Base-by-base conservation (phyloP, 2,888 invertebrate genomes). In the Eupithecia insigniata region DNA sequence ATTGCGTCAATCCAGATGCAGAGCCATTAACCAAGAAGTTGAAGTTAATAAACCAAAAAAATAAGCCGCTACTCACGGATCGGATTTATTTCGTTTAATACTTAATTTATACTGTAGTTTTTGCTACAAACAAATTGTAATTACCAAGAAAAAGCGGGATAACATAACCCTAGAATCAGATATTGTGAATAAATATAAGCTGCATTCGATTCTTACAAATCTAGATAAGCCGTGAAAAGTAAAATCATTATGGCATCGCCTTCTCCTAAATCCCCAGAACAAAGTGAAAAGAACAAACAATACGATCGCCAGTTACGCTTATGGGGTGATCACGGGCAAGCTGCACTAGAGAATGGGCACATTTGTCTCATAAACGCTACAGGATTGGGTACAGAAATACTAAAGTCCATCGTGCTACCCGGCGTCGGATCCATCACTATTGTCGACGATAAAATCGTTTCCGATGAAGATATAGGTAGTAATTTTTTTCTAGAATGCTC, bases 241-340 rank as follows among this genome's bases (percentile, higher is more conserved):
- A 74, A 77, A 66, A 68, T 30, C 66, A 80, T 32, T 70, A 96
- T 96, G 96, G 96, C 96, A 79, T 96, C 96, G 39, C 96, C 96
- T 64, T 95, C 96, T 74, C 96, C 96, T 10, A 96, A 96, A 87
- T 96, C 96, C n/a, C 96, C 96, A 14, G 96, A 96, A 83, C 96
- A 96, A 85, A 96, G 95, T 78, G 96, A 97, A 84, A 97, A 96
- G 88, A 96, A 94, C 78, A 96, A 96, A 86, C 97, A 96, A 92
- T 97, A 97, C 85, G 97, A 97, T 90, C 95, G 97, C 82, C 97
- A 98, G 90, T 92, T 98, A 75, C 97, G 98, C 86, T 95, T 99
- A 82, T 99, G 99, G 99, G 99, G 99, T 76, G 99, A 99, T 88
- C 99, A 99, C 92, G 99, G 99, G 0, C 99, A 99, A 92, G 92